phyloP scores from a whole-genome alignment of 1,140 invertebrate genomes.

The Venturia canescens region DNA sequence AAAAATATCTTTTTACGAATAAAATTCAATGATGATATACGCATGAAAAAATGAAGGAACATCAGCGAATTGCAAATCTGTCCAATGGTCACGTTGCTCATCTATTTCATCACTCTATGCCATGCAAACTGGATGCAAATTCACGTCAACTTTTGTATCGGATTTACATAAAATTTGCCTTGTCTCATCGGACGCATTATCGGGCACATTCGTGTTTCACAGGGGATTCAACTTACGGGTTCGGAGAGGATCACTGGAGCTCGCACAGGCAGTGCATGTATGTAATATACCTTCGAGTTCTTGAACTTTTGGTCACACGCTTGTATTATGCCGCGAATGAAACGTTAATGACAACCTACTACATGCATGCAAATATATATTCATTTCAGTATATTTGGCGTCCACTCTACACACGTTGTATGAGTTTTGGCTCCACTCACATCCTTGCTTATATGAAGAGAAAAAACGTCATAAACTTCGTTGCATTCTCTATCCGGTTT shows the following conservation, averaged over 20 bases:
- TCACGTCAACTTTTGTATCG: slow-evolving; percentile 44
- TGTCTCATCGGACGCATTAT: slow-evolving; percentile 41
- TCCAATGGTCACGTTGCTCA: slow-evolving; percentile 7
- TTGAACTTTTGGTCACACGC: slow-evolving; percentile 28
- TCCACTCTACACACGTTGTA: not conserved
- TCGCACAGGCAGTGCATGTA: not conserved
- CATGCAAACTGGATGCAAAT: slow-evolving; percentile 46
- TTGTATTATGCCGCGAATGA: not conserved
- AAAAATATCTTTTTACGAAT: too few species aligned
- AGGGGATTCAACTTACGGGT: not conserved
- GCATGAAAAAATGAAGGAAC: not conserved
- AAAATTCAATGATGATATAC: too few species aligned
- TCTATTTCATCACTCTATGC: slow-evolving; percentile 18
- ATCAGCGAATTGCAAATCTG: slow-evolving; percentile 18
- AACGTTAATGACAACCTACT: slow-evolving; percentile 13
- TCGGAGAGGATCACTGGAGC: not conserved
- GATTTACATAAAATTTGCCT: slow-evolving; percentile 44
- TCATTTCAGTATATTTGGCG: not conserved
- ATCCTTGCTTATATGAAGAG: not conserved
- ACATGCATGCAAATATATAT: not conserved
- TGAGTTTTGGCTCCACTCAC: not conserved
- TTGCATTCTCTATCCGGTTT: slow-evolving; percentile 10
- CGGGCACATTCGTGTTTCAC: slow-evolving; percentile 37
- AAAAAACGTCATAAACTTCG: slow-evolving; percentile 18
- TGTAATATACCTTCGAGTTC: not conserved